These are phyloP conservation scores for Hetaerina titia DNA, from an alignment of 2,888 invertebrate species.

Conservation along the genomic window DNA sequence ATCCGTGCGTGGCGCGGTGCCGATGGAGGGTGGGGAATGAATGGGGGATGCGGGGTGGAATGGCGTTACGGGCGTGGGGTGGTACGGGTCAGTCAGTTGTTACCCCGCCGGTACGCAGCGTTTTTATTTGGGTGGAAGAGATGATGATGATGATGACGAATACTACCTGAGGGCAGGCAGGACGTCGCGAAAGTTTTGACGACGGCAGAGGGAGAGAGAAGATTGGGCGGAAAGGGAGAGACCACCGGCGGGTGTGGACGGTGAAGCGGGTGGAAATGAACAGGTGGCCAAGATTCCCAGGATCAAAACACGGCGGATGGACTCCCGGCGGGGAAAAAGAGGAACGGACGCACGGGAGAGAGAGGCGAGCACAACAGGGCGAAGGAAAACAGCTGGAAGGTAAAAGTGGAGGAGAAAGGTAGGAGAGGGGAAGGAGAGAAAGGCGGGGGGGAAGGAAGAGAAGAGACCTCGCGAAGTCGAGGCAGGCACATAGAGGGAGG, in stretches of 20 bases:
- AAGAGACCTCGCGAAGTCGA: background rate
- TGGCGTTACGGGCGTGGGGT: background rate
- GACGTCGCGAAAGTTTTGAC: background rate
- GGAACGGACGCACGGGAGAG: background rate
- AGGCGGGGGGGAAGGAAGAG: background rate
- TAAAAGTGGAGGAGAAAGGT: background rate
- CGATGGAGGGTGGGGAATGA: background rate
- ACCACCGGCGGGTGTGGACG: background rate
- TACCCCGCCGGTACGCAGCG: background rate
- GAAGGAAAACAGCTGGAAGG: background rate
- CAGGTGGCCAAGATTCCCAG: slow-evolving; percentile 60
- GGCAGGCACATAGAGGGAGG: background rate
- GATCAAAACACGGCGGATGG: slow-evolving; percentile 13
- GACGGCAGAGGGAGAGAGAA: background rate
- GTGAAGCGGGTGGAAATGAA: slow-evolving; percentile 25
- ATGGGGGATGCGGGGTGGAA: background rate
- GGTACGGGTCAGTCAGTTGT: background rate
- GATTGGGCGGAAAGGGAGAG: slow-evolving; percentile 12
- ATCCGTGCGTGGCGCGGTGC: background rate
- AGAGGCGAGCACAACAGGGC: background rate
- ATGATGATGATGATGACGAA: background rate
- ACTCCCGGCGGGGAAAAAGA: background rate
- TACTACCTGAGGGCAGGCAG: slow-evolving; percentile 3
- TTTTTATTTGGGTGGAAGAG: background rate
- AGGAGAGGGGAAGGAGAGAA: background rate